These are phyloP conservation scores for Laterallus jamaicensis DNA, from an alignment of 2,113 vertebrate genomes.

Conservation along the genomic window DNA sequence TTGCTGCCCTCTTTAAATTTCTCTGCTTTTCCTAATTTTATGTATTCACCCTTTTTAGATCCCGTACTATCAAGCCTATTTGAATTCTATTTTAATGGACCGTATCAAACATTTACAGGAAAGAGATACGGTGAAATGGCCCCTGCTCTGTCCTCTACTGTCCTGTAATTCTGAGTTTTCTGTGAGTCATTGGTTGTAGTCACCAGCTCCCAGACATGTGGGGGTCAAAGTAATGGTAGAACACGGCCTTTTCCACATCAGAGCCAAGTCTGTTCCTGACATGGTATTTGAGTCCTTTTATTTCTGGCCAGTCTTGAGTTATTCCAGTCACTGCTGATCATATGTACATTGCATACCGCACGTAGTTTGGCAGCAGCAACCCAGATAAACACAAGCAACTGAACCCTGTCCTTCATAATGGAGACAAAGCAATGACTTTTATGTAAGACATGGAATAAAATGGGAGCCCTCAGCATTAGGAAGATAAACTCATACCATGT, in stretches of 20 bases:
- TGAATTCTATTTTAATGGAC: background rate
- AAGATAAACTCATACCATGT: background rate
- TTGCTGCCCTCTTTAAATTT: background rate
- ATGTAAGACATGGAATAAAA: background rate
- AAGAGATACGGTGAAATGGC: background rate
- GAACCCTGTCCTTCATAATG: background rate
- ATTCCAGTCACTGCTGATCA: constrained; percentile 16
- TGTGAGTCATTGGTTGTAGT: background rate
- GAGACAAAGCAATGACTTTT: background rate
- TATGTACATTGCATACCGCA: background rate
- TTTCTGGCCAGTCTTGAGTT: constrained; percentile 1
- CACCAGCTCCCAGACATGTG: background rate
- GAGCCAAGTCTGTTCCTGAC: background rate
- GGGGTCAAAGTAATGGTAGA: background rate
- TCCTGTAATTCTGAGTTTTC: background rate
- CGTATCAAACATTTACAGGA: background rate
- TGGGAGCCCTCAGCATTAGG: background rate
- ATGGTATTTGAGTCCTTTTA: background rate
- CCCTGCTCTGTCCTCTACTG: background rate
- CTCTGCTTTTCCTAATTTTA: background rate
- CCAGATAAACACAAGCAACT: background rate
- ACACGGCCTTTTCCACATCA: background rate
- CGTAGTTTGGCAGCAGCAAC: constrained; percentile 21
- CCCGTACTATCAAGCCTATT: background rate
- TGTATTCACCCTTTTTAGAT: background rate